A percentile compares a stretch with the other conserved stretches of the same genome.
phyloP scores from a whole-genome alignment of 2,888 invertebrate species.

The Metalampra italica region DNA sequence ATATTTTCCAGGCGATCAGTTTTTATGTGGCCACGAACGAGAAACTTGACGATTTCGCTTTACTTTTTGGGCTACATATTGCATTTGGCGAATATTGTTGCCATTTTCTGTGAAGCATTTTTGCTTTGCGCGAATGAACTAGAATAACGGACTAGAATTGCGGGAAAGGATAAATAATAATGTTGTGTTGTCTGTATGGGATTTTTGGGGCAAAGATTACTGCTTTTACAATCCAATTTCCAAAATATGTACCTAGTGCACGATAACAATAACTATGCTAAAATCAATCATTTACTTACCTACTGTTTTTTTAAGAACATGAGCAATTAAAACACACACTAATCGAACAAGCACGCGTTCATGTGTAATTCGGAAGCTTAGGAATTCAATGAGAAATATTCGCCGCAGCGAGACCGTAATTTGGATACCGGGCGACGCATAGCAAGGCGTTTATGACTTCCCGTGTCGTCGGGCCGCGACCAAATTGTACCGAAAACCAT shows the following conservation, averaged over 20 bases:
- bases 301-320: too few species aligned
- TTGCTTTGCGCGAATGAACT: too few species aligned
- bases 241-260: too few species aligned
- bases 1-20: conserved; percentile 4
- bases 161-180: too few species aligned
- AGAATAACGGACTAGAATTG: too few species aligned
- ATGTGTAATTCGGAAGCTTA: conserved; percentile 17
- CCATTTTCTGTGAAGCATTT: too few species aligned
- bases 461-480: conserved; percentile 51
- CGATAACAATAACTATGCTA: too few species aligned
- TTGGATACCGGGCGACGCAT: conserved; percentile 32
- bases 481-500: conserved; percentile 52
- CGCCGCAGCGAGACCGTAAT: conserved; percentile 30
- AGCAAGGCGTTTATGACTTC: conserved; percentile 60
- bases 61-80: neutral
- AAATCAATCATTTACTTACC: too few species aligned
- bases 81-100: neutral
- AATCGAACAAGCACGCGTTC: neutral
- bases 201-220: too few species aligned
- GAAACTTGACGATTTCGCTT: conserved; percentile 1
- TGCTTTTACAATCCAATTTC: too few species aligned
- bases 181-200: too few species aligned
- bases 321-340: neutral
- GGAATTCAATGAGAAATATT: conserved; percentile 36
- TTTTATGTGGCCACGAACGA: conserved; percentile 2